Percentiles rank a stretch among this genome's conserved stretches.
phyloP scores from a whole-genome alignment of 2,797 vertebrate species.

The Huso huso region DNA sequence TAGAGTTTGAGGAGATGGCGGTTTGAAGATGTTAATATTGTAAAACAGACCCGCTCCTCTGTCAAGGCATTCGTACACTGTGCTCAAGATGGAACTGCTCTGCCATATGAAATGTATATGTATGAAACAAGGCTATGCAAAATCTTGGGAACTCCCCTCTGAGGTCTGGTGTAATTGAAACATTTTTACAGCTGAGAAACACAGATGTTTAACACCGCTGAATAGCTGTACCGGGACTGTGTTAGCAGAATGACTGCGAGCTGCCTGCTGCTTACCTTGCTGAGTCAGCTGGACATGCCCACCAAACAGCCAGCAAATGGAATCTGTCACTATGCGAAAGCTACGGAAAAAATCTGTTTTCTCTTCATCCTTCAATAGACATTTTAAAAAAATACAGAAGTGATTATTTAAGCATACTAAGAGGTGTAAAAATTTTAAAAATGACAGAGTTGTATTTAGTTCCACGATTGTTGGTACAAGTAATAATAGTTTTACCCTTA shows the following conservation, averaged over 20 bases:
- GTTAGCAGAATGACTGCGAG: neutral
- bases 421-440: neutral
- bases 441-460: neutral
- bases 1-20: too few species aligned
- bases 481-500: neutral
- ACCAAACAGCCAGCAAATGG: constrained; percentile 68
- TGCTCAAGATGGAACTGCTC: too few species aligned
- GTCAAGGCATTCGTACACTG: too few species aligned
- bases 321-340: constrained; percentile 70
- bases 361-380: constrained; percentile 56
- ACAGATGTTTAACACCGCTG: neutral
- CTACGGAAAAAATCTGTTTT: constrained; percentile 51
- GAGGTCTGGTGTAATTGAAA: neutral
- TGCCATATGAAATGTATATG: too few species aligned
- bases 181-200: neutral
- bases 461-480: too few species aligned
- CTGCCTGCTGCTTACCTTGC: constrained; percentile 55
- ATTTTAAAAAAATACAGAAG: neutral
- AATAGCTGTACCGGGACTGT: neutral
- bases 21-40: too few species aligned
- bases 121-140: neutral
- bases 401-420: neutral
- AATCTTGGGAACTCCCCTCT: neutral
- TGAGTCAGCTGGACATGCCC: constrained; percentile 59
- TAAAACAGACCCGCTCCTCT: too few species aligned